These are phyloP conservation scores for Alectoris magna DNA, from an alignment of 2,797 vertebrate species.

Conservation along the genomic window DNA sequence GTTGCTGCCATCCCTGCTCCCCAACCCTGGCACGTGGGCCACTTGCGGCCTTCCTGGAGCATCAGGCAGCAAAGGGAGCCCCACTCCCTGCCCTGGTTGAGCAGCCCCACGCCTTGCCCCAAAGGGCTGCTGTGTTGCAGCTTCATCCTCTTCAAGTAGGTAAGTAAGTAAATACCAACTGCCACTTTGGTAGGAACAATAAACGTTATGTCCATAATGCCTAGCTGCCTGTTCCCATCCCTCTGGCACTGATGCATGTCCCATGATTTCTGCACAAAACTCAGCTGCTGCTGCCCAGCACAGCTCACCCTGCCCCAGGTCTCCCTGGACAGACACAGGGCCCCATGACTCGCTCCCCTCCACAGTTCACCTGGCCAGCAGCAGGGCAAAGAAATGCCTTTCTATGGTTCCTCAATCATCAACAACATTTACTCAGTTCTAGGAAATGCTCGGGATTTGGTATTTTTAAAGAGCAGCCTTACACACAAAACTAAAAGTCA, in stretches of 20 bases:
- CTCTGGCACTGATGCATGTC: constrained; percentile 49
- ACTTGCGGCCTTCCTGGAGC: not conserved
- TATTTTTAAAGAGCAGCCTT: not conserved
- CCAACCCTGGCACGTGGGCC: not conserved
- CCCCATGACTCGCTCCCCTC: constrained; percentile 37
- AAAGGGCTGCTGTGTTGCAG: not conserved
- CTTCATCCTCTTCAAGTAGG: not conserved
- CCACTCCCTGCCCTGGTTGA: not conserved
- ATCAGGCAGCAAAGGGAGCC: not conserved
- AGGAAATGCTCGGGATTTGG: not conserved
- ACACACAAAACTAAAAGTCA: not conserved
- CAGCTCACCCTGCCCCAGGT: constrained; percentile 74
- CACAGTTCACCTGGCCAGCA: not conserved
- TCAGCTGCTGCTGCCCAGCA: constrained; percentile 81
- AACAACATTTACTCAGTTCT: not conserved
- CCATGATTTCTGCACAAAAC: not conserved
- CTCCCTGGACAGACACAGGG: constrained; percentile 79
- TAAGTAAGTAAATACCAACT: not conserved
- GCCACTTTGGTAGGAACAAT: constrained; percentile 14
- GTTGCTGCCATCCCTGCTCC: not conserved
- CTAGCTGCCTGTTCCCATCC: constrained; percentile 69
- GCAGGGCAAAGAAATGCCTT: not conserved
- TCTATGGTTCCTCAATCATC: not conserved
- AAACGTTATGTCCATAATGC: constrained; percentile 49
- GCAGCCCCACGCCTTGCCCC: not conserved